phyloP scores from a whole-genome alignment of 2,888 invertebrate species.

The Thymelicus sylvestris region DNA sequence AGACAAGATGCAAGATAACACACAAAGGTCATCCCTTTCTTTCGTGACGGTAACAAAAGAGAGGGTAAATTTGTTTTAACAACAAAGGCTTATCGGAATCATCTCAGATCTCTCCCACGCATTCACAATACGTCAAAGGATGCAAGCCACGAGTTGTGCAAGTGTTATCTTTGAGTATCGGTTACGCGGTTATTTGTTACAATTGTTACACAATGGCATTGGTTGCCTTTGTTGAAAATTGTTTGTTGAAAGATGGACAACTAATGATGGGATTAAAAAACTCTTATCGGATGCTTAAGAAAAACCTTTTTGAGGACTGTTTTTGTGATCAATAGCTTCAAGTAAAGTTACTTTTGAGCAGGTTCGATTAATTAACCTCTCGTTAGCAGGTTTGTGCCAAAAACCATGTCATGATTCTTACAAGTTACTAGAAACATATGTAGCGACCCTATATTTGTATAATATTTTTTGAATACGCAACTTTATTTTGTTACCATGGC shows the following conservation, averaged over 20 bases:
- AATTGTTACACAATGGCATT: slow-evolving; percentile 1
- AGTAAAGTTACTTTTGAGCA: too few species aligned
- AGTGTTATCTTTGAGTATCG: slow-evolving; percentile 38
- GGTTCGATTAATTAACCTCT: too few species aligned
- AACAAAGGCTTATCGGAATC: slow-evolving; percentile 31
- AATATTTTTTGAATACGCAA: too few species aligned
- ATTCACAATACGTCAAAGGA: slow-evolving; percentile 25
- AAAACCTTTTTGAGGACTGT: too few species aligned
- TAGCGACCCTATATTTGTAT: too few species aligned
- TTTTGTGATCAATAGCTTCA: too few species aligned
- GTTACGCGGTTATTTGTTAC: slow-evolving; percentile 23
- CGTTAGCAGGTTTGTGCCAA: too few species aligned
- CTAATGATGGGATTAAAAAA: slow-evolving; percentile 20
- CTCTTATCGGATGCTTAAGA: too few species aligned
- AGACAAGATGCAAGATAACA: slow-evolving; percentile 26
- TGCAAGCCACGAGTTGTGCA: slow-evolving; percentile 38
- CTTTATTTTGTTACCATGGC: too few species aligned
- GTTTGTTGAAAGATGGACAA: slow-evolving; percentile 15
- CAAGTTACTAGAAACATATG: too few species aligned
- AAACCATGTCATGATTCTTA: too few species aligned
- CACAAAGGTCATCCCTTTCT: slow-evolving; percentile 16
- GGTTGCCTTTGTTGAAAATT: neutral
- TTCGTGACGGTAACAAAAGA: neutral
- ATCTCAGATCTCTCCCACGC: slow-evolving; percentile 49
- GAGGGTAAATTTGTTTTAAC: slow-evolving; percentile 29